These are phyloP conservation scores for Aspiorhynchus laticeps DNA, from an alignment of 2,113 vertebrate species.

Conservation along the genomic window DNA sequence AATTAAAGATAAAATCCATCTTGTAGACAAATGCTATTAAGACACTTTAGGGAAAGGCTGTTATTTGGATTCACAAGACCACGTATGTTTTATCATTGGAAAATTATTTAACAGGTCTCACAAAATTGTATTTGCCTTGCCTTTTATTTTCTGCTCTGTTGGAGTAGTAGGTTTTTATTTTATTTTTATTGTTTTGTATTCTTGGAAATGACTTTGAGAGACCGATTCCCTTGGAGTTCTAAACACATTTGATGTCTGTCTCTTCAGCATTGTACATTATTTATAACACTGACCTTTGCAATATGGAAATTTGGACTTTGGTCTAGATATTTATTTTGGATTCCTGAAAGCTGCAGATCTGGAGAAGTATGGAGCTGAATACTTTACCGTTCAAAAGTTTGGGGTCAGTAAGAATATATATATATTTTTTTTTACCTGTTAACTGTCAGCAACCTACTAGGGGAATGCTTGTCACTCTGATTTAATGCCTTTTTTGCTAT, in stretches of 20 bases:
- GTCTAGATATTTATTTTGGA: background rate
- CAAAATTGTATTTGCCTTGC: background rate
- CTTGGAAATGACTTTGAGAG: background rate
- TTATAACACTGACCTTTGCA: conserved; percentile 36
- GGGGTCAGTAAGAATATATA: background rate
- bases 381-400: background rate
- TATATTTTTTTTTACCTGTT: too few species aligned
- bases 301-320: conserved; percentile 15
- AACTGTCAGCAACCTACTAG: too few species aligned
- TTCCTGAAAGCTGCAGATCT: background rate
- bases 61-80: background rate
- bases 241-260: conserved; percentile 11
- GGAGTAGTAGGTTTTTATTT: background rate
- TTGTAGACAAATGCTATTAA: background rate
- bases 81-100: background rate
- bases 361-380: background rate
- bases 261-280: conserved; percentile 16
- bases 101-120: background rate
- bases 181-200: background rate
- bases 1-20: background rate
- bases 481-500: too few species aligned
- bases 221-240: background rate
- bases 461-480: too few species aligned
- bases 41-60: background rate
- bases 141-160: background rate